phyloP scores from a whole-genome alignment of 2,113 vertebrate genomes.

The Ramphastos sulfuratus region DNA sequence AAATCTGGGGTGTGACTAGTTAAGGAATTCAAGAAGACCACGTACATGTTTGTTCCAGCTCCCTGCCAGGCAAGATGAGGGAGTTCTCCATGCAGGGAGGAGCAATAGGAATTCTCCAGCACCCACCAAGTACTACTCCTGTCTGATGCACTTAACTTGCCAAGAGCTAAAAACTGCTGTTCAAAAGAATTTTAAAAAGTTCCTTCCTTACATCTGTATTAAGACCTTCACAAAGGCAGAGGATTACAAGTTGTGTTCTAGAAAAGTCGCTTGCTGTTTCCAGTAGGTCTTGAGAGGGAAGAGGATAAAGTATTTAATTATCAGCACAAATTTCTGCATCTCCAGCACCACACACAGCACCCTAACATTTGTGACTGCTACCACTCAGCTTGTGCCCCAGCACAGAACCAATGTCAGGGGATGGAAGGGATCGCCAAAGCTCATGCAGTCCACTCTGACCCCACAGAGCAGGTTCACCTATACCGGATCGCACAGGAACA shows the following conservation, averaged over 20 bases:
- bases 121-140: not conserved
- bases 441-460: too few relatives aligned
- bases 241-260: not conserved
- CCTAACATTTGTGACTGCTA: not conserved
- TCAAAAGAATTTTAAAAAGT: conserved; percentile 17
- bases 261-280: not conserved
- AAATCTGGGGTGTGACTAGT: not conserved
- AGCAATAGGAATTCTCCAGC: not conserved
- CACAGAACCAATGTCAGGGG: too few relatives aligned
- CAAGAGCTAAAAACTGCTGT: conserved; percentile 22
- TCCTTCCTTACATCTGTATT: conserved; percentile 9
- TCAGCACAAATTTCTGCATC: not conserved
- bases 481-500: too few relatives aligned
- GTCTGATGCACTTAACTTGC: conserved; percentile 24
- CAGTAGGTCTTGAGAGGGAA: not conserved
- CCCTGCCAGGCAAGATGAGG: not conserved
- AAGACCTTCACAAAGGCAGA: not conserved
- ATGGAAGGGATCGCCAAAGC: too few relatives aligned
- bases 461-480: too few relatives aligned
- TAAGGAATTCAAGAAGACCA: not conserved
- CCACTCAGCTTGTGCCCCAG: not conserved
- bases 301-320: not conserved
- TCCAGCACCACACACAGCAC: not conserved
- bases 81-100: not conserved
- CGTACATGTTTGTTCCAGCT: not conserved